Conservation (phyloP, 2,797 vertebrate species). For the Gobio occitaniae region DNA sequence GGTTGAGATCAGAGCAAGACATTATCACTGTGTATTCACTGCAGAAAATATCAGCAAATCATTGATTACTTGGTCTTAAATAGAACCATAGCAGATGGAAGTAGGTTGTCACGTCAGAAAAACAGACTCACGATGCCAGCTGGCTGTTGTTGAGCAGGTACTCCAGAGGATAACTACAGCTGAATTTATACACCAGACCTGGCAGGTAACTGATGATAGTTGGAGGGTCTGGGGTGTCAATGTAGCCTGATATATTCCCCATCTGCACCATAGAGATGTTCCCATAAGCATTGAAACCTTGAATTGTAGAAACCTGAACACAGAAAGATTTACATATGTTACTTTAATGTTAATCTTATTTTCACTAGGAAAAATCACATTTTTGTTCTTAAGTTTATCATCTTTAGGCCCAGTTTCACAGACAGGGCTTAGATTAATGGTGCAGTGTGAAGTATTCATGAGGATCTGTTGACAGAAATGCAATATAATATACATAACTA, state of each 20-base stretch:
- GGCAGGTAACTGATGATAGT: conserved; percentile 97
- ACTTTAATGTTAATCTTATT: neutral
- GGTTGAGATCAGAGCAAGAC: conserved; percentile 3
- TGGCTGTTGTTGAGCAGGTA: conserved; percentile 99
- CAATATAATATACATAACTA: no score
- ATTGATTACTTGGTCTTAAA: neutral
- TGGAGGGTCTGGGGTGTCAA: conserved; percentile 96
- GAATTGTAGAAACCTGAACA: conserved; percentile 88
- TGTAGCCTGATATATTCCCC: conserved; percentile 95
- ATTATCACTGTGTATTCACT: conserved; percentile 5
- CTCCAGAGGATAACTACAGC: conserved; percentile 97
- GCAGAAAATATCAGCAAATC: conserved; percentile 5
- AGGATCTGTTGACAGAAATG: no score
- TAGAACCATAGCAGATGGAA: neutral
- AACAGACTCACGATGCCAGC: conserved; percentile 77
- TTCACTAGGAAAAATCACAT: neutral
- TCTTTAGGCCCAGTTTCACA: neutral
- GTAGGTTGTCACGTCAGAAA: neutral
- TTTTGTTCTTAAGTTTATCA: neutral
- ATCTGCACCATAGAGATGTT: conserved; percentile 94
- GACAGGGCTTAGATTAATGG: neutral
- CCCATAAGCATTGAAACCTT: conserved; percentile 89
- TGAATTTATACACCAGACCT: conserved; percentile 97
- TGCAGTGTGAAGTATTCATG: no score
- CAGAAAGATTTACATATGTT: conserved; percentile 38